Evolutionary conservation across 2,797 vertebrate species (phyloP), one percentile per base, ranked within the genome.

Genomic region (Spatula versicolor): DNA sequence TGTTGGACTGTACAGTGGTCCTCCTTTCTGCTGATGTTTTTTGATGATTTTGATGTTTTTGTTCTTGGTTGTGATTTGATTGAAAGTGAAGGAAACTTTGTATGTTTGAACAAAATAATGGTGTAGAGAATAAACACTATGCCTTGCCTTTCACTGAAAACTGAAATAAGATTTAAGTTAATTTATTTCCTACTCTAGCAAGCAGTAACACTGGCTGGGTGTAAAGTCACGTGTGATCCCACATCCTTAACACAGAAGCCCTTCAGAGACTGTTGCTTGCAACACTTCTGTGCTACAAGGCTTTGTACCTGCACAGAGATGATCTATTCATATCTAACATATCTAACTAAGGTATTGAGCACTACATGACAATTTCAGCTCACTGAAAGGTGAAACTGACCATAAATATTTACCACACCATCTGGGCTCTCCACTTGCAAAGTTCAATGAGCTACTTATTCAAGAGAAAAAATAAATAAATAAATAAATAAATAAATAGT

Each of bases 31-130:
- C 39, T 87, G 30, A 28, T 74, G 15, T 37, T 71, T 90, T 83
- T 88, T 43, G 43, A 43, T 43, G 41, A 18, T 43, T 43, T 43
- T 87, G 30, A 28, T 74, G 15, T 33, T 71, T 90, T 83, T 88
- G 28, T 63, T 80, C 35, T 78, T 35, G 7, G 7, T 75, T 35
- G 33, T 46, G 11, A 25, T 52, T 15, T 54, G 81, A 37, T 11
- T 78, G 69, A 2, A 75, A 62, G 13, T 54, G 6, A 2, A 37
- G 58, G 35, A 59, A 59, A 67, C 13, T 35, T 12, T 5, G 43
- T 11, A 9, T 3, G 2, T 66, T 54, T 1, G 4, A 39, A 31
- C 15, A 18, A 59, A 35, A 35, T 1, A 8, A 2, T 2, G 4
- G 22, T 45, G 25, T 37, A 77, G n/a, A 69, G 39, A 83, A 63